phyloP scores from a whole-genome alignment of 1,140 invertebrate genomes.

The Pogonomyrmex barbatus region DNA sequence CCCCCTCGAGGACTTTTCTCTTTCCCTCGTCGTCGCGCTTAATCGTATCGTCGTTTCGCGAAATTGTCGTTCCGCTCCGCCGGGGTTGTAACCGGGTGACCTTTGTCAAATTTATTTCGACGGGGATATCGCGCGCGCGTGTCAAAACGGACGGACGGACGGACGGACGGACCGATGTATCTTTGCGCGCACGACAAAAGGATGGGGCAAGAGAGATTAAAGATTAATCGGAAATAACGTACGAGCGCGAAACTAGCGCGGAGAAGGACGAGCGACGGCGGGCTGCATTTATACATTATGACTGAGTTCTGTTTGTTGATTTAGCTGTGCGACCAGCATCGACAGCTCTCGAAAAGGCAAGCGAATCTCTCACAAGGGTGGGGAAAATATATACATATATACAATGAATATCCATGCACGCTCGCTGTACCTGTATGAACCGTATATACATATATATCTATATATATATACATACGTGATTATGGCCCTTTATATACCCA shows the following conservation, averaged over 20 bases:
- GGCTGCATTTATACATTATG: constrained; percentile 61
- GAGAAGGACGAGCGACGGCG: constrained; percentile 10
- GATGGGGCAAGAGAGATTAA: background rate
- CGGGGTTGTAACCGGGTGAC: background rate
- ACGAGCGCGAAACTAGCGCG: background rate
- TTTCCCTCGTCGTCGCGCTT: background rate
- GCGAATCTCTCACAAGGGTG: constrained; percentile 45
- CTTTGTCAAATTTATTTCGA: constrained; percentile 32
- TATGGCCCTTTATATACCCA: constrained; percentile 71
- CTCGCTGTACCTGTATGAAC: constrained; percentile 83
- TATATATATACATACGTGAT: constrained; percentile 60
- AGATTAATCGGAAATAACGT: constrained; percentile 44
- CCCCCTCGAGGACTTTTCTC: background rate
- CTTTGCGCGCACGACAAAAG: constrained; percentile 2
- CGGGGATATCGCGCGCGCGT: background rate
- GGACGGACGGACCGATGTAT: background rate
- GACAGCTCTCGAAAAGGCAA: constrained; percentile 45
- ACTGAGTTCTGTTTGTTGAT: constrained; percentile 61
- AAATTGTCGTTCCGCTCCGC: background rate
- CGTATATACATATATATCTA: constrained; percentile 78
- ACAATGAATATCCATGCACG: constrained; percentile 81
- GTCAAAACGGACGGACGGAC: constrained; percentile 1
- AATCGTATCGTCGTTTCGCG: constrained; percentile 15
- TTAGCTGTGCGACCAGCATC: constrained; percentile 49
- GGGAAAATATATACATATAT: constrained; percentile 46